Evolutionary conservation across 2,113 vertebrate genomes (phyloP).

Genomic region (Brachyhypopomus gauderio): DNA sequence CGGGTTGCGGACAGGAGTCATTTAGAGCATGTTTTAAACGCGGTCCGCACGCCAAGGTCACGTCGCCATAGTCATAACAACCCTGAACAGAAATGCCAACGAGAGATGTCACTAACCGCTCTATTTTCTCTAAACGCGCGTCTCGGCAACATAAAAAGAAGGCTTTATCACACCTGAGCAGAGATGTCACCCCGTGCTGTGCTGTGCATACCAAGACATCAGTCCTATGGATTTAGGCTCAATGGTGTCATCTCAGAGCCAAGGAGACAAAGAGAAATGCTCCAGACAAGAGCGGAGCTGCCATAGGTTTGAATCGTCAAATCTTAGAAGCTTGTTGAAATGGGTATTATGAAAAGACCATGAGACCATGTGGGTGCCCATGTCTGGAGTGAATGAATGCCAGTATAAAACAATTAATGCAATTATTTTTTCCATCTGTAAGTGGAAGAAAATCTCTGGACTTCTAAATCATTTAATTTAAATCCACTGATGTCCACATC

Average conservation of each 20-base stretch:
- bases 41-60: constrained; percentile 51
- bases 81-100: constrained; percentile 51
- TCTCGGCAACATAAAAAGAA: constrained; percentile 29
- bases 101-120: constrained; percentile 32
- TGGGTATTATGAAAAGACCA: not conserved
- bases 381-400: too few relatives aligned
- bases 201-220: constrained; percentile 25
- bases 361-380: too few relatives aligned
- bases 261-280: not conserved
- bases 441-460: not conserved
- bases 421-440: not conserved
- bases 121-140: constrained; percentile 39
- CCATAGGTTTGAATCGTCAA: not conserved
- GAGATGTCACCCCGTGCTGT: constrained; percentile 34
- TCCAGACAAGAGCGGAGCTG: not conserved
- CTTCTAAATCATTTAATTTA: not conserved
- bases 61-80: constrained; percentile 45
- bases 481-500: not conserved
- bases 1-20: constrained; percentile 58
- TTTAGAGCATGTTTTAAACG: constrained; percentile 53
- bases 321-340: not conserved
- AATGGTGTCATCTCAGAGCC: not conserved
- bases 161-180: constrained; percentile 52
- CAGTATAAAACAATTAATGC: not conserved
- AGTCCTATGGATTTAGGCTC: constrained; percentile 3